Evolutionary conservation across 2,113 vertebrate genomes (phyloP).

Genomic region (Coptodon bakossiorum): DNA sequence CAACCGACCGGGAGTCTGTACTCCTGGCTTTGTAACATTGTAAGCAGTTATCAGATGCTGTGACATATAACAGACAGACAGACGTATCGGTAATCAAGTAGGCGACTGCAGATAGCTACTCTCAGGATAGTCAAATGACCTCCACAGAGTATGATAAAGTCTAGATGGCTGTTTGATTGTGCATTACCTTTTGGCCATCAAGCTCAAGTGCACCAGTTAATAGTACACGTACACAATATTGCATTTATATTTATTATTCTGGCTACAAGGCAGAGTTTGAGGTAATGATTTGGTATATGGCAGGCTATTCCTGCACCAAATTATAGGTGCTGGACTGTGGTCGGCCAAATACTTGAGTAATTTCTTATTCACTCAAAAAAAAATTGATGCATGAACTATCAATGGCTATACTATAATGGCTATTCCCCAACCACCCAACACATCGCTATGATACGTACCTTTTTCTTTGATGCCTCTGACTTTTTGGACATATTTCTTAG

Average conservation of each 20-base stretch:
- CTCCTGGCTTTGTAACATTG: neutral
- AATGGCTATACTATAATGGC: neutral
- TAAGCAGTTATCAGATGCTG: neutral
- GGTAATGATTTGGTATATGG: neutral
- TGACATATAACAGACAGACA: neutral
- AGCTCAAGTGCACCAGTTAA: neutral
- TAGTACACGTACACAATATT: neutral
- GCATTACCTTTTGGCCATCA: neutral
- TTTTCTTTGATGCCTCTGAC: conserved; percentile 96
- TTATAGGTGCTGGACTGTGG: neutral
- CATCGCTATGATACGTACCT: conserved; percentile 72
- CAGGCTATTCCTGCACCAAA: neutral
- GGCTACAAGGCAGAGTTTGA: neutral
- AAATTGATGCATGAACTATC: neutral
- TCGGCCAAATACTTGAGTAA: neutral
- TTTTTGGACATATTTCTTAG: conserved; percentile 96
- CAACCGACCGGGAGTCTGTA: neutral
- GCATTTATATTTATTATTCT: neutral
- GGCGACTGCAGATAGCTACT: neutral
- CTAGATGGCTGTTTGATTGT: neutral
- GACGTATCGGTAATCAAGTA: neutral
- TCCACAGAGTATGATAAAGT: neutral
- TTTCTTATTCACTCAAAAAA: neutral
- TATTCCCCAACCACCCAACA: neutral
- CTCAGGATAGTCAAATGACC: neutral